These are phyloP conservation scores for Dolichotis patagonum DNA, from an alignment of 2,113 vertebrate genomes.

Conservation along the genomic window DNA sequence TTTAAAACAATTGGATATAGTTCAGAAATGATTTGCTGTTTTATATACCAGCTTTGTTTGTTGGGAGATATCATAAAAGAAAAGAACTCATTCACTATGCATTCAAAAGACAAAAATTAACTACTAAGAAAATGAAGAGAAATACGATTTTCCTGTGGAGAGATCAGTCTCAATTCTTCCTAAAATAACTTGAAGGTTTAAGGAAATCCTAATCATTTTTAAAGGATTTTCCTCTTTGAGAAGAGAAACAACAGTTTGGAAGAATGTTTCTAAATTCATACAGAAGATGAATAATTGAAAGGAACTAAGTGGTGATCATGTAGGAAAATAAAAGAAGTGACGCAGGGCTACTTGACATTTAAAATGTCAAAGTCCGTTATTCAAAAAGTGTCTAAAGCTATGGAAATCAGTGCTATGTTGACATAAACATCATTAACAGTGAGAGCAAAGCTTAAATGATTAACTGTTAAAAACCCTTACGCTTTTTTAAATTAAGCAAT, in stretches of 20 bases:
- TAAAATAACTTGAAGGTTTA: constrained; percentile 22
- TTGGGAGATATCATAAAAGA: neutral
- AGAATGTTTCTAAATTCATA: neutral
- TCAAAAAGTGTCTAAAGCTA: neutral
- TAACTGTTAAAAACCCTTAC: neutral
- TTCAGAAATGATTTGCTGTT: neutral
- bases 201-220: neutral
- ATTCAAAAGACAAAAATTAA: neutral
- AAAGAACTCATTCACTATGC: neutral
- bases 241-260: neutral
- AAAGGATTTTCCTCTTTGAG: neutral
- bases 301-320: neutral
- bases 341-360: neutral
- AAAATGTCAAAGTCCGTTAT: neutral
- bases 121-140: neutral
- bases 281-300: neutral
- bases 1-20: neutral
- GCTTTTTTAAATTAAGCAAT: neutral
- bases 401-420: neutral
- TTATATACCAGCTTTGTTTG: neutral
- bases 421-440: neutral
- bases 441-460: neutral
- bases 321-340: neutral
- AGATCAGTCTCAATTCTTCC: neutral
- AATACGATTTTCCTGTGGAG: neutral